phyloP scores from a whole-genome alignment of 1,140 invertebrate species.

The Octopus sinensis region DNA sequence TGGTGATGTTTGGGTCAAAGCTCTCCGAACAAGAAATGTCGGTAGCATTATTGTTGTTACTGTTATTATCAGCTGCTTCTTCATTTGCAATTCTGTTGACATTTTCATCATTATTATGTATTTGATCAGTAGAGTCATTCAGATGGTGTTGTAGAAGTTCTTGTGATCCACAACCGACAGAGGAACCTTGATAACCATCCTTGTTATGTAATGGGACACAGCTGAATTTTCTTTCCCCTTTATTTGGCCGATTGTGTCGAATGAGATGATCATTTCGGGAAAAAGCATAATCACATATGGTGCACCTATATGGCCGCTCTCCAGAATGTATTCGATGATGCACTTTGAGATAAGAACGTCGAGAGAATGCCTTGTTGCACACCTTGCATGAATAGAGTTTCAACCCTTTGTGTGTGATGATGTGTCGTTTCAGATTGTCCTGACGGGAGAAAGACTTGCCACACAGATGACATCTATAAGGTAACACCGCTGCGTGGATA shows the following conservation, averaged over 20 bases:
- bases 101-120: no score
- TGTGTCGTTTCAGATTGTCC: constrained; percentile 8
- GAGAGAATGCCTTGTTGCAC: constrained; percentile 25
- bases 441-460: background rate
- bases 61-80: no score
- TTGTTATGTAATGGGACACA: background rate
- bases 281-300: constrained; percentile 61
- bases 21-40: no score
- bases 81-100: no score
- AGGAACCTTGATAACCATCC: background rate
- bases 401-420: constrained; percentile 12
- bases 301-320: constrained; percentile 61
- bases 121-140: no score
- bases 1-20: background rate
- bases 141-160: no score
- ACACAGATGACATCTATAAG: constrained; percentile 11
- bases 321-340: constrained; percentile 33
- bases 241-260: background rate
- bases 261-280: background rate
- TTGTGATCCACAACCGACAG: no score
- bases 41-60: no score
- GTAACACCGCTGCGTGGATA: constrained; percentile 2
- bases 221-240: constrained; percentile 2
- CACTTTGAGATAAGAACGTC: background rate
- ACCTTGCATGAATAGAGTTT: constrained; percentile 20